Evolutionary conservation across 2,113 vertebrate species (phyloP), one percentile per base, ranked within the genome.

Genomic region (Toxotes chatareus): DNA sequence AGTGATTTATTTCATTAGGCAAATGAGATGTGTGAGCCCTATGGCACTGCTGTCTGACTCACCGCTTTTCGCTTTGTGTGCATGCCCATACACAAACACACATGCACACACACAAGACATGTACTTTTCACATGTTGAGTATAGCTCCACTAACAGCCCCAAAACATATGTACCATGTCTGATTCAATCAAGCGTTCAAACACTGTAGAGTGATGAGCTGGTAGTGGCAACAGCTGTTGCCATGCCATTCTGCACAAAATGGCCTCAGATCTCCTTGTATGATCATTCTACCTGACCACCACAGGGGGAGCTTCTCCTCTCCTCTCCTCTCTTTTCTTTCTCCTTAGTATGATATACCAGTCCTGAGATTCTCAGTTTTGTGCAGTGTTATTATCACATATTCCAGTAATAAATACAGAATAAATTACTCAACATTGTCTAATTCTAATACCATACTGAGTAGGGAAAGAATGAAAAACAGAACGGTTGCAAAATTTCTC

Each of bases 1-100:
- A 93, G 88, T 92, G 90, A 94, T 94, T 95, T 95, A 95, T 93
- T 94, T 93, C 89, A 95, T 95, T 94, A 95, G 79, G 91, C 93
- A 93, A 95, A 94, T 94, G 91, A 94, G 92, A 93, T 92, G 91
- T 90, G 83, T 79, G 66, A 89, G 73, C 88, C 93, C 91, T 83
- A 57, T 53, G 74, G 93, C 93, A 82, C 78, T 68, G 65, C 88
- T 76, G 72, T 91, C 90, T 90, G 80, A 92, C 82, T 86, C 83
- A 81, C 87, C 62, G 21, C 87, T 92, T 88, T 85, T 86, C 87
- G 36, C 82, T 83, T 62, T 80, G 73, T 62, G 49, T 79, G 61
- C 40, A 11, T 11, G 57, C 38, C 4, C 59, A 56, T 16, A 72
- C 46, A 32, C 57, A 53, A 34, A 51, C n/a, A 47, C 51, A 73